Conservation (phyloP, 2,797 vertebrate species). For the Chaetodon trifasciatus region DNA sequence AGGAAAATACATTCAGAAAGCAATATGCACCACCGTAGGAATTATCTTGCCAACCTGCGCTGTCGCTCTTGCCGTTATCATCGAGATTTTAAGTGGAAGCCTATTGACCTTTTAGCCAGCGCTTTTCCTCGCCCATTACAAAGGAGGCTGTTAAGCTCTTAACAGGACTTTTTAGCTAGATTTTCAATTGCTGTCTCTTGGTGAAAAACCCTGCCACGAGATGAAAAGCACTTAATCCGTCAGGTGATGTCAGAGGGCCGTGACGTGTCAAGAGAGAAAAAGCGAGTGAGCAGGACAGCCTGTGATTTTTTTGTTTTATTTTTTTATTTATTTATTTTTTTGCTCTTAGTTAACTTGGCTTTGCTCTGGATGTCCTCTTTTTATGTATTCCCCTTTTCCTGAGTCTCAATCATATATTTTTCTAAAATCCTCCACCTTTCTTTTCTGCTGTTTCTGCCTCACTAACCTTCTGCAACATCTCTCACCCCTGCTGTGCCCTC, state of each 20-base stretch:
- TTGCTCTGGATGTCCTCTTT: constrained; percentile 5
- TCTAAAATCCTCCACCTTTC: constrained; percentile 14
- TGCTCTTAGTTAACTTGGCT: constrained; percentile 18
- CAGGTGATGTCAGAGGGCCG: constrained; percentile 77
- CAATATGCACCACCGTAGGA: constrained; percentile 44
- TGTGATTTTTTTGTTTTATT: constrained; percentile 37
- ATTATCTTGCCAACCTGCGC: constrained; percentile 61
- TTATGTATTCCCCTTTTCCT: constrained; percentile 2
- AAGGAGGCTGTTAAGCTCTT: constrained; percentile 76
- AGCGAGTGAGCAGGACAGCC: constrained; percentile 42
- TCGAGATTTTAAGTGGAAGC: constrained; percentile 68
- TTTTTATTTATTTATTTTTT: not conserved
- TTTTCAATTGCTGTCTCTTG: constrained; percentile 69
- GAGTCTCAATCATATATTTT: constrained; percentile 13
- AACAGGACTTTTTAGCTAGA: constrained; percentile 74
- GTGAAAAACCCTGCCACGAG: constrained; percentile 65
- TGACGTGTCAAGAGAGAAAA: constrained; percentile 60
- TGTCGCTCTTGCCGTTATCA: constrained; percentile 53
- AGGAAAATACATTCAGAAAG: constrained; percentile 37
- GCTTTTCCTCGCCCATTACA: constrained; percentile 64
- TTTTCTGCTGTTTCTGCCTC: constrained; percentile 30
- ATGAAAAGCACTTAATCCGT: constrained; percentile 85
- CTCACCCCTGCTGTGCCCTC: constrained; percentile 41
- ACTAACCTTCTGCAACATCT: constrained; percentile 36
- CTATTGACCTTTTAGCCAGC: constrained; percentile 74